phyloP scores from a whole-genome alignment of 2,113 vertebrate genomes.

The Nothoprocta pentlandii region DNA sequence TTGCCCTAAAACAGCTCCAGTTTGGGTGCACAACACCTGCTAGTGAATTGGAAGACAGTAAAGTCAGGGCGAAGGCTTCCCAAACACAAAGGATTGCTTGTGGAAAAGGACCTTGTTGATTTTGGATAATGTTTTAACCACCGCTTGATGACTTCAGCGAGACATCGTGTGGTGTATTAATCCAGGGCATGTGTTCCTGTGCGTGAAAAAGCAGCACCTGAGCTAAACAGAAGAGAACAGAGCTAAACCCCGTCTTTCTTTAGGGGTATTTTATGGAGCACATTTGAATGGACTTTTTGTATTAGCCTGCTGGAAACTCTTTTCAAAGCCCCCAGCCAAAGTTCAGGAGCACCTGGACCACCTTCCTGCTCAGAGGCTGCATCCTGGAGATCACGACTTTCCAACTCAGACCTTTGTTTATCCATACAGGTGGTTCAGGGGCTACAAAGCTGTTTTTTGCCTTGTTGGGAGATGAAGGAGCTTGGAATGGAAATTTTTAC shows the following conservation, averaged over 20 bases:
- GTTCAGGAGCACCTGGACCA: background rate
- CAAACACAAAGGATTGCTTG: constrained; percentile 66
- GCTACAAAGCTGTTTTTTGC: background rate
- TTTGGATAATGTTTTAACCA: constrained; percentile 61
- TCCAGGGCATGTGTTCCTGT: constrained; percentile 53
- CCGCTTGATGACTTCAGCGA: constrained; percentile 38
- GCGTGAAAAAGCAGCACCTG: constrained; percentile 63
- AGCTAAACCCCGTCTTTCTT: constrained; percentile 12
- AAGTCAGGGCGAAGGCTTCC: constrained; percentile 64
- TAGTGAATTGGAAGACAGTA: constrained; percentile 59
- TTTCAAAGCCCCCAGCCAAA: constrained; percentile 3
- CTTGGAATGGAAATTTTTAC: background rate
- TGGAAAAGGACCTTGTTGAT: constrained; percentile 69
- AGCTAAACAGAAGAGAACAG: constrained; percentile 40
- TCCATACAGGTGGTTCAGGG: background rate
- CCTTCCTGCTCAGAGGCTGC: background rate
- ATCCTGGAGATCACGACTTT: background rate
- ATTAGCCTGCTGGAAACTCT: constrained; percentile 34
- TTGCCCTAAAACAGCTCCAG: constrained; percentile 49
- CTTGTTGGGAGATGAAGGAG: background rate
- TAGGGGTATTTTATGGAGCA: constrained; percentile 48
- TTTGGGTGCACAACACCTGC: constrained; percentile 65
- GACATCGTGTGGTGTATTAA: constrained; percentile 31
- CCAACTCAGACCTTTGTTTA: background rate
- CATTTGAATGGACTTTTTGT: constrained; percentile 61